phyloP scores from a whole-genome alignment of 2,113 vertebrate genomes.

The Clarias magur region DNA sequence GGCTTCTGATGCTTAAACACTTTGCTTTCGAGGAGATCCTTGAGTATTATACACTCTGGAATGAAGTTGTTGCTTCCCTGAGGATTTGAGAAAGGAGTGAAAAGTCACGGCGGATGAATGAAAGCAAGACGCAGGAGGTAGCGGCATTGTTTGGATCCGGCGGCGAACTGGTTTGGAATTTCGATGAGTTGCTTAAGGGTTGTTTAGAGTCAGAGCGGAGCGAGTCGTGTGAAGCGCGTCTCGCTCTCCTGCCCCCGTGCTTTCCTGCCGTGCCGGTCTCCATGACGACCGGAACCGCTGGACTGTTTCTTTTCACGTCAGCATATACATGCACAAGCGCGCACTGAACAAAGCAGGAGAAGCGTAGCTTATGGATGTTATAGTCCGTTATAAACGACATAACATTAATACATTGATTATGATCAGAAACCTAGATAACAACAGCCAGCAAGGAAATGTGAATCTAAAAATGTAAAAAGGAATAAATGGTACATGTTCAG shows the following conservation, averaged over 20 bases:
- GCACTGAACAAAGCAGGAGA: slow-evolving; percentile 15
- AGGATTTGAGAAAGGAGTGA: slow-evolving; percentile 28
- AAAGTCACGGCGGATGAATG: slow-evolving; percentile 43
- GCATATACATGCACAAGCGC: slow-evolving; percentile 28
- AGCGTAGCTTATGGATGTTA: neutral
- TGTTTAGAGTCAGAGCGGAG: slow-evolving; percentile 69
- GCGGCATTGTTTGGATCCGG: slow-evolving; percentile 65
- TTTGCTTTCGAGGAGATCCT: neutral
- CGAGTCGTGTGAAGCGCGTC: slow-evolving; percentile 58
- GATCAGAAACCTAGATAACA: neutral
- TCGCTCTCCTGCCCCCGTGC: slow-evolving; percentile 45
- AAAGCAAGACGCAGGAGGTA: slow-evolving; percentile 41
- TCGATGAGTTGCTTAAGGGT: slow-evolving; percentile 71
- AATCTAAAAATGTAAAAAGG: neutral
- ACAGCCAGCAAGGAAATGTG: neutral
- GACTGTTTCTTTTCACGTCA: slow-evolving; percentile 62
- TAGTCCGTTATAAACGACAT: too few relatives aligned
- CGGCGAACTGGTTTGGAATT: slow-evolving; percentile 71
- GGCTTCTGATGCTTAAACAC: neutral
- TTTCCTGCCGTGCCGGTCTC: slow-evolving; percentile 58
- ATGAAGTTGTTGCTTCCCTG: slow-evolving; percentile 10
- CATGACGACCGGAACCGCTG: slow-evolving; percentile 61
- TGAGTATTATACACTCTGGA: neutral
- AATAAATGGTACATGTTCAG: neutral
- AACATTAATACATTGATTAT: neutral